Evolutionary conservation across 2,113 vertebrate genomes (phyloP).

Genomic region (Pleuronectes platessa): DNA sequence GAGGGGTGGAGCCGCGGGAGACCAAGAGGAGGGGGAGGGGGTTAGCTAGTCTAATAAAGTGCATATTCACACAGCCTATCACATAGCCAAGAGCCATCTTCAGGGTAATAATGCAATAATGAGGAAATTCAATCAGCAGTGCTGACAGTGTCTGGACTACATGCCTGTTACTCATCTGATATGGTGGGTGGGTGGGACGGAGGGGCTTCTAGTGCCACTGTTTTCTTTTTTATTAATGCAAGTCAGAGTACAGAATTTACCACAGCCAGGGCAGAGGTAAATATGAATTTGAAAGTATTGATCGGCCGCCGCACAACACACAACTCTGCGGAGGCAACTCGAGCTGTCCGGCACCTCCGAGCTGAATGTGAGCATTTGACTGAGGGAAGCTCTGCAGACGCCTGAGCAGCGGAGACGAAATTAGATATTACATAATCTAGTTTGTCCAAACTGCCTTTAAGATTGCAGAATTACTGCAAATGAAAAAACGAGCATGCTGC

Average conservation of each 20-base stretch:
- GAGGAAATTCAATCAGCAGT: slow-evolving; percentile 68
- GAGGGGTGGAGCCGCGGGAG: slow-evolving; percentile 51
- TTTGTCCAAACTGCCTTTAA: slow-evolving; percentile 1
- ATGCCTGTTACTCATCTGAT: slow-evolving; percentile 42
- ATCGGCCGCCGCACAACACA: no score
- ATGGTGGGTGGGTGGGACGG: neutral
- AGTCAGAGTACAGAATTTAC: slow-evolving; percentile 33
- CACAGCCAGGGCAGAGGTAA: slow-evolving; percentile 12
- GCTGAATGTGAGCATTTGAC: slow-evolving; percentile 41
- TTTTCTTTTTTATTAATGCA: slow-evolving; percentile 17
- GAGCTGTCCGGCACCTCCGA: slow-evolving; percentile 11
- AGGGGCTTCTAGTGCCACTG: slow-evolving; percentile 14
- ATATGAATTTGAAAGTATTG: slow-evolving; percentile 45
- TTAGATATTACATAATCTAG: neutral
- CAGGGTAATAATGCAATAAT: slow-evolving; percentile 61
- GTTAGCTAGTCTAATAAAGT: slow-evolving; percentile 50
- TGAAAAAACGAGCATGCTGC: slow-evolving; percentile 27
- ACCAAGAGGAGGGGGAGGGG: slow-evolving; percentile 5
- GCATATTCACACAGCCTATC: slow-evolving; percentile 48
- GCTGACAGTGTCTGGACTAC: slow-evolving; percentile 42
- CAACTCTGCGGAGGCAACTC: slow-evolving; percentile 32
- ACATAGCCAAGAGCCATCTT: slow-evolving; percentile 60
- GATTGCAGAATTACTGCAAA: slow-evolving; percentile 21
- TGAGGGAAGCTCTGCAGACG: slow-evolving; percentile 3
- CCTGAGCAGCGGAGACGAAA: slow-evolving; percentile 33